These are phyloP conservation scores for Reinhardtius hippoglossoides DNA, from an alignment of 2,113 vertebrate species.

Conservation along the genomic window DNA sequence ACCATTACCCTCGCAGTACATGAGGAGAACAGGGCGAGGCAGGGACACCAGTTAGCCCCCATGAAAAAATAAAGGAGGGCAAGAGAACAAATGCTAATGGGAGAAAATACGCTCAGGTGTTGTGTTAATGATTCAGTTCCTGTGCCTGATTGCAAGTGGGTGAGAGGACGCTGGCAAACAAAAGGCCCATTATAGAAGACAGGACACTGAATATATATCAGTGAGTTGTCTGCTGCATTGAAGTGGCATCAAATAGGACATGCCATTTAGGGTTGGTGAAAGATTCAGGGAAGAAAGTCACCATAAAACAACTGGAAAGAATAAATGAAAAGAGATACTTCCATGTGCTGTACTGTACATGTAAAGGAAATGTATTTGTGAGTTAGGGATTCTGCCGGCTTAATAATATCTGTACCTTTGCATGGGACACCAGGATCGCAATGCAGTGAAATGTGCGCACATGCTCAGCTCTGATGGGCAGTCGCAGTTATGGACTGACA, in stretches of 20 bases:
- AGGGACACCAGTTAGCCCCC: conserved; percentile 36
- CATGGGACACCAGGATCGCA: background rate
- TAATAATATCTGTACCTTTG: conserved; percentile 24
- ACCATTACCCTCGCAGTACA: conserved; percentile 51
- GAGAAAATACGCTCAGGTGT: conserved; percentile 12
- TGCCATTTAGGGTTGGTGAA: too few species aligned
- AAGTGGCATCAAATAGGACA: too few species aligned
- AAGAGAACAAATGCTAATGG: conserved; percentile 45
- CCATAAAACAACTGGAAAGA: too few species aligned
- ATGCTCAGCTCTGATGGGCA: background rate
- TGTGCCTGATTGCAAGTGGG: conserved; percentile 16
- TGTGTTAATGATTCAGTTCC: conserved; percentile 32
- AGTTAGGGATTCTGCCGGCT: background rate
- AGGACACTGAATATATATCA: background rate
- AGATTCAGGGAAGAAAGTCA: too few species aligned
- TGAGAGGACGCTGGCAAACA: background rate
- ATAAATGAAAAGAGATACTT: too few species aligned
- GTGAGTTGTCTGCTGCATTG: too few species aligned
- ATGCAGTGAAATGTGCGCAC: background rate
- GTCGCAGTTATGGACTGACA: conserved; percentile 57
- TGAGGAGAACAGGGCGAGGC: conserved; percentile 29
- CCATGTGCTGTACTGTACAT: background rate
- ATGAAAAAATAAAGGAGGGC: conserved; percentile 57
- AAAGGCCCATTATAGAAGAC: background rate
- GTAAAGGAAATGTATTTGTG: background rate